A percentile compares a stretch with the other conserved stretches of the same genome.
Conservation (phyloP, 2,797 vertebrate species). For the Thamnophis elegans region DNA sequence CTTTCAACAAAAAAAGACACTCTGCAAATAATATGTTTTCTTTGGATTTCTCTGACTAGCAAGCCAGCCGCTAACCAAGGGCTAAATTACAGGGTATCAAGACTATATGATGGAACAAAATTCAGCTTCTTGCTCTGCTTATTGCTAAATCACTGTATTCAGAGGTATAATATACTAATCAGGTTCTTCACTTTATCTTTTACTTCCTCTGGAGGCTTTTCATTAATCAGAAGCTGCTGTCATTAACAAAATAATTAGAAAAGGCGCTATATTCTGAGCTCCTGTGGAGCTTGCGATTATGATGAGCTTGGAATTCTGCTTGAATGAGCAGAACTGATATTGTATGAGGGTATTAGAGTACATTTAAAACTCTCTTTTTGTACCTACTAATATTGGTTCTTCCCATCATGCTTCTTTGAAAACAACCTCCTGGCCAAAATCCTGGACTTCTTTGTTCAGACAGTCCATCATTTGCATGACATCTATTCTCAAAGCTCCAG, state of each 20-base stretch:
- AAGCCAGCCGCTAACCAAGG: background rate
- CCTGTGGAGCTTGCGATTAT: background rate
- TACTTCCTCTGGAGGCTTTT: background rate
- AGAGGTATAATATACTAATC: background rate
- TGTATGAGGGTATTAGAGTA: background rate
- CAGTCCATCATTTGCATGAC: background rate
- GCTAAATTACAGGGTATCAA: background rate
- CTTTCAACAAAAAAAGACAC: background rate
- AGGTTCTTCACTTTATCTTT: background rate
- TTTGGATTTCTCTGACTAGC: background rate
- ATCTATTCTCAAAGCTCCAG: background rate
- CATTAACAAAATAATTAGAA: background rate
- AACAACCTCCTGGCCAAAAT: background rate
- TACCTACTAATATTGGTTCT: background rate
- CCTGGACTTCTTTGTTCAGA: background rate
- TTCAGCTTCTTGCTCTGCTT: background rate
- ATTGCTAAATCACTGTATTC: background rate
- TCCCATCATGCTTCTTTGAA: background rate
- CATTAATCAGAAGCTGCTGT: background rate
- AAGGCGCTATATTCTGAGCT: background rate
- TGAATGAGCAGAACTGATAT: background rate
- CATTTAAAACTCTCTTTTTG: background rate
- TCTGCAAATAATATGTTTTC: background rate
- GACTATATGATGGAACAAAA: background rate
- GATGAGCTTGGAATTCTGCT: background rate